A percentile compares a stretch with the other conserved stretches of the same genome.
phyloP scores from a whole-genome alignment of 2,113 vertebrate species.

The Pterocles gutturalis region DNA sequence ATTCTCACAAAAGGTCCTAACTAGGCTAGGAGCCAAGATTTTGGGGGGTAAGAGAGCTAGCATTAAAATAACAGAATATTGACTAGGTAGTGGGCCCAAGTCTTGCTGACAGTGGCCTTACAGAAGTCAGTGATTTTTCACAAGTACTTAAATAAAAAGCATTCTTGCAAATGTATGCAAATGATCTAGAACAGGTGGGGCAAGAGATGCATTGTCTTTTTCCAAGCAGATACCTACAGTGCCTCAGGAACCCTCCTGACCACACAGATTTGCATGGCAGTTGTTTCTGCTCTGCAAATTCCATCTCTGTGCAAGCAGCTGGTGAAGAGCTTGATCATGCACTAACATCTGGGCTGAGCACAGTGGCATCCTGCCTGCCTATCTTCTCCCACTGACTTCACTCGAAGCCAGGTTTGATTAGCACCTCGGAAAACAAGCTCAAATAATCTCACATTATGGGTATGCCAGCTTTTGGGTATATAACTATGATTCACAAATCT shows the following conservation, averaged over 20 bases:
- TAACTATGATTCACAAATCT: conserved; percentile 27
- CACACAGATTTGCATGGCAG: not conserved
- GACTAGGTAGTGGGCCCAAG: not conserved
- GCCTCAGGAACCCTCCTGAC: not conserved
- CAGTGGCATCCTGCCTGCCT: conserved; percentile 6
- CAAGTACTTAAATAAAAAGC: not conserved
- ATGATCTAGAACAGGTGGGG: not conserved
- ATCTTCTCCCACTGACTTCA: conserved; percentile 16
- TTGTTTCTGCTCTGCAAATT: not conserved
- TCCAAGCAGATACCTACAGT: not conserved
- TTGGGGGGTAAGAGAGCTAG: not conserved
- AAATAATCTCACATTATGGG: not conserved
- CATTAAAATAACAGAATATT: not conserved
- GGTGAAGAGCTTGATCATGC: not conserved
- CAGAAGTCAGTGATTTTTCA: not conserved
- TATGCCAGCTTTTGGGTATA: not conserved
- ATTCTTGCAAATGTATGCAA: not conserved
- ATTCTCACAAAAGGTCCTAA: not conserved
- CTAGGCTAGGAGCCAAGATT: not conserved
- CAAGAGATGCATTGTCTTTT: not conserved
- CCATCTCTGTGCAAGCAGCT: not conserved
- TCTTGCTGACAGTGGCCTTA: not conserved
- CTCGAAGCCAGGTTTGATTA: conserved; percentile 22
- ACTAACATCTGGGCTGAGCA: not conserved
- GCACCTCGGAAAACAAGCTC: conserved; percentile 41